Conservation (phyloP, 2,888 invertebrate genomes). For the Sarcophaga variegata region DNA sequence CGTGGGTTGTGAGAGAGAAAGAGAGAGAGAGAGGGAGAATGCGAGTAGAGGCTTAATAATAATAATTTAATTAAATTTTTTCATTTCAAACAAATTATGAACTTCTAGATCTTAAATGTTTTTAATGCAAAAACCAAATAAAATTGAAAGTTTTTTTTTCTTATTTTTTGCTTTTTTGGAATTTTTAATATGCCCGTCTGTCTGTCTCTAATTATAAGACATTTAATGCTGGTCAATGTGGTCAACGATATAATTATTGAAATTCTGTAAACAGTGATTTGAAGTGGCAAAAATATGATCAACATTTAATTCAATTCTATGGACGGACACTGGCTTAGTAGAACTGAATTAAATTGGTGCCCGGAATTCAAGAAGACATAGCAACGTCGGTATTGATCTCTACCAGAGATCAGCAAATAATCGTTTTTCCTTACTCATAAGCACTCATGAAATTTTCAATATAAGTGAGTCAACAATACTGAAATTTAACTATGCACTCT, state of each 20-base stretch:
- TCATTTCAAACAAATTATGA: slow-evolving; percentile 48
- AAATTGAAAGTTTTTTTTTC: slow-evolving; percentile 1
- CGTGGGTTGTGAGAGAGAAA: not conserved
- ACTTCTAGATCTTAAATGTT: slow-evolving; percentile 16
- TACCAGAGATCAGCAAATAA: too few species aligned
- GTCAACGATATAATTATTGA: slow-evolving; percentile 5
- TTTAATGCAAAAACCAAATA: slow-evolving; percentile 40
- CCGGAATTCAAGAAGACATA: too few species aligned
- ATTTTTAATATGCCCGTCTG: too few species aligned
- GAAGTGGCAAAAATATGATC: not conserved
- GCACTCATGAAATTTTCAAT: too few species aligned
- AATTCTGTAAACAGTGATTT: not conserved
- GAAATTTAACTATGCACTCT: too few species aligned
- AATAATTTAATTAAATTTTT: slow-evolving; percentile 58
- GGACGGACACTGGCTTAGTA: too few species aligned
- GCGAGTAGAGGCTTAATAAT: slow-evolving; percentile 16
- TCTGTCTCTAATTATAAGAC: not conserved
- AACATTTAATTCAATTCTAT: not conserved
- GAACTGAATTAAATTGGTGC: too few species aligned
- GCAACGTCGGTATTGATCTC: too few species aligned
- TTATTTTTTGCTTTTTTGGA: not conserved
- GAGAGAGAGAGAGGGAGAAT: not conserved
- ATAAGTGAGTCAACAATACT: too few species aligned
- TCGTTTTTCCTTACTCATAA: too few species aligned
- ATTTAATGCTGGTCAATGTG: slow-evolving; percentile 39